Base-by-base conservation (phyloP, 2,888 invertebrate species). In the Caenorhabditis uteleia region DNA sequence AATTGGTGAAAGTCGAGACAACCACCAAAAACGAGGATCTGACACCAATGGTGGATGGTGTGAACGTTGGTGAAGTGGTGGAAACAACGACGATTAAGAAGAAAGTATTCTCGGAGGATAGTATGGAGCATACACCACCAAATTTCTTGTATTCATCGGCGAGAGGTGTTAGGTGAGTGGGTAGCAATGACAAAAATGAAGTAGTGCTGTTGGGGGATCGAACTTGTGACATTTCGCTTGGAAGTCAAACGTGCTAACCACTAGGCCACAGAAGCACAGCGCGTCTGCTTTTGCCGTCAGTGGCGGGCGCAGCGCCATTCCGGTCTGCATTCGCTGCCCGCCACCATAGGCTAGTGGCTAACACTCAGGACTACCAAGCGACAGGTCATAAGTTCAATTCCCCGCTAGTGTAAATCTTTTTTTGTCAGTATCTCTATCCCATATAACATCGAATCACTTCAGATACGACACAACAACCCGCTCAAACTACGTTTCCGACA, bases 111-210 rank as follows among this genome's bases (percentile, higher is more conserved):
- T 69, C 72, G 26, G 72, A 72, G 29, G 72, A 72, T 44, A 54
- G 54, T 20, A 62, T 72, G 67, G 72, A 72, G 38, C 48, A 66
- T 20, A 72, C 60, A 3, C 72, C 72, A 10, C 72, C 72, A 1
- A 69, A 72, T 40, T 72, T 72, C 31, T 57, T 45, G 20, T 69
- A 64, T 26, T 72, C 72, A 0, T 70, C 70, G 10, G 43, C 47
- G 38, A 50, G 70, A 39, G 26, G 43, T 34, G 7, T 29, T 12
- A 12, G 12, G 29, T 29, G n/a, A n/a, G n/a, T n/a, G n/a, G n/a
- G n/a, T n/a, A n/a, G n/a, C n/a, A n/a, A n/a, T n/a, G n/a, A n/a
- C n/a, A n/a, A n/a, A n/a, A n/a, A n/a, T n/a, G n/a, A n/a, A n/a
- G n/a, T n/a, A n/a, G n/a, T n/a, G n/a, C n/a, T n/a, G n/a, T n/a